phyloP scores from a whole-genome alignment of 1,140 invertebrate genomes.

The Caenorhabditis brenneri region DNA sequence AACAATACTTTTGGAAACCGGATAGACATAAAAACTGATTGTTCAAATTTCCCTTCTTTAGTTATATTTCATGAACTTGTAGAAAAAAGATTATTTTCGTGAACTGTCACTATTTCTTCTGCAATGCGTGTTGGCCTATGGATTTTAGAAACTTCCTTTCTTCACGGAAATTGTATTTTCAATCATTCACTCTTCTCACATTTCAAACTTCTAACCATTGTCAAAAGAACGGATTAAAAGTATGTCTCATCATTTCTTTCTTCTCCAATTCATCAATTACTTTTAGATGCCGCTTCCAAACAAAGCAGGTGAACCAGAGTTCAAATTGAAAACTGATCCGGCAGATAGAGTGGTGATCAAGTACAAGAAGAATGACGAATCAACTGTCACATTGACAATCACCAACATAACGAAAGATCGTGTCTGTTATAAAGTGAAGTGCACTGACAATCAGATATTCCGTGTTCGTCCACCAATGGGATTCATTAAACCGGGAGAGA shows the following conservation, averaged over 20 bases:
- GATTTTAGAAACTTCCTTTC: too few relatives aligned
- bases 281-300: conserved; percentile 36
- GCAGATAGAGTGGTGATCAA: not conserved
- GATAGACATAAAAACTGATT: not conserved
- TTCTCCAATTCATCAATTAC: not conserved
- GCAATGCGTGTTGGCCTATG: not conserved
- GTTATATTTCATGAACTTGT: not conserved
- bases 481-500: conserved; percentile 53
- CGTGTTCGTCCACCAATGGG: conserved; percentile 63
- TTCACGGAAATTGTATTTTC: too few relatives aligned
- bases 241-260: not conserved
- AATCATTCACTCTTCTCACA: not conserved
- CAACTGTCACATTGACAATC: not conserved
- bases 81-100: not conserved
- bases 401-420: not conserved
- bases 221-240: not conserved
- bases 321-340: not conserved
- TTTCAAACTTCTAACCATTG: conserved; percentile 33
- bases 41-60: too few relatives aligned
- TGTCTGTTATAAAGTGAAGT: conserved; percentile 59
- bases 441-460: conserved; percentile 65
- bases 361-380: not conserved
- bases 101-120: too few relatives aligned
- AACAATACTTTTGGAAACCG: conserved; percentile 1
- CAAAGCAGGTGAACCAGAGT: conserved; percentile 11